A percentile compares a stretch with the other conserved stretches of the same genome.
These are phyloP conservation scores for Cepaea nemoralis DNA, from an alignment of 1,140 invertebrate genomes.

Conservation along the genomic window DNA sequence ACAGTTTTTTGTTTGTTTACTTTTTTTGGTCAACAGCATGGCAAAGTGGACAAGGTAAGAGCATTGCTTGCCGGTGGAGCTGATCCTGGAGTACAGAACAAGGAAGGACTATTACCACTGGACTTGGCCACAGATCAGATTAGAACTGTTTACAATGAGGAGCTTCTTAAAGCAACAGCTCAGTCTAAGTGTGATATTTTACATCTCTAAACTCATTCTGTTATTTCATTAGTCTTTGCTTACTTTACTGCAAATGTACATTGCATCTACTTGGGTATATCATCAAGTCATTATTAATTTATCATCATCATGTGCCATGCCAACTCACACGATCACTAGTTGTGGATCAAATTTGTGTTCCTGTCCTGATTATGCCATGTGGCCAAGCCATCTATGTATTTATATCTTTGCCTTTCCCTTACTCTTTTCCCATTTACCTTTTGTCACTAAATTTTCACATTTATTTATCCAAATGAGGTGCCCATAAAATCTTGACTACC, in stretches of 20 bases:
- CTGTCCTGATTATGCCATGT: too few species aligned
- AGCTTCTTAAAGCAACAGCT: slow-evolving; percentile 78
- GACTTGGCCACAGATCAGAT: slow-evolving; percentile 75
- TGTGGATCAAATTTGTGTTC: too few species aligned
- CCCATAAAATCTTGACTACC: too few species aligned
- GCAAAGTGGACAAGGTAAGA: slow-evolving; percentile 77
- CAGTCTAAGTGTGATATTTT: slow-evolving; percentile 76
- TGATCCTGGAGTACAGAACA: slow-evolving; percentile 76
- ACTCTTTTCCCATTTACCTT: too few species aligned
- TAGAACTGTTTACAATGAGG: slow-evolving; percentile 77
- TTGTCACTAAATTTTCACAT: too few species aligned
- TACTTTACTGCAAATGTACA: neutral
- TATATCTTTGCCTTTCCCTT: too few species aligned
- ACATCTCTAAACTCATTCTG: too few species aligned
- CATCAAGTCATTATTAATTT: neutral
- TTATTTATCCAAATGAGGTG: too few species aligned
- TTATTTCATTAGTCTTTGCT: neutral
- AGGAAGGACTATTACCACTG: slow-evolving; percentile 75
- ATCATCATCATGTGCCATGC: too few species aligned
- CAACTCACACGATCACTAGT: too few species aligned
- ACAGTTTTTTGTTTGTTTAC: too few species aligned
- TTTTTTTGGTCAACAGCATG: slow-evolving; percentile 71
- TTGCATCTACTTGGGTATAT: neutral
- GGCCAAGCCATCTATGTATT: too few species aligned
- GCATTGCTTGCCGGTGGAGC: slow-evolving; percentile 77